Evolutionary conservation across 2,888 invertebrate genomes (phyloP).

Genomic region (Mylabris sibirica): DNA sequence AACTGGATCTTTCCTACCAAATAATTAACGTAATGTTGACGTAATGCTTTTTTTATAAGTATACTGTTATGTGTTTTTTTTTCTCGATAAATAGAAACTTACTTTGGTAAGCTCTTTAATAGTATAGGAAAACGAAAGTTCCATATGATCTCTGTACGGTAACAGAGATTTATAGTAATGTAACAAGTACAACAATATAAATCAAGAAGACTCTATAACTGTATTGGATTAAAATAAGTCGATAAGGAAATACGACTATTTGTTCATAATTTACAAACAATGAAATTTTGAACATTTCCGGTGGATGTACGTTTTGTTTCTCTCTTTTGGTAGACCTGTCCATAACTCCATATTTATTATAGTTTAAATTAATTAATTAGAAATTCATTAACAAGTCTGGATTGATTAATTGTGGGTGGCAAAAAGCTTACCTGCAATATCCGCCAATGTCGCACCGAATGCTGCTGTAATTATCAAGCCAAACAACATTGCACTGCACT

Average conservation of each 20-base stretch:
- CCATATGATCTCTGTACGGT: background rate
- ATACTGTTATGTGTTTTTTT: background rate
- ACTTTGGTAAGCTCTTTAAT: background rate
- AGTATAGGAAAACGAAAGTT: background rate
- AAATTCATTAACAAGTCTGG: background rate
- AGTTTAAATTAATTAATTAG: background rate
- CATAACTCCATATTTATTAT: background rate
- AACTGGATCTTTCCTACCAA: background rate
- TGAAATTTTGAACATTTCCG: constrained; percentile 1
- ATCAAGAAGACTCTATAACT: background rate
- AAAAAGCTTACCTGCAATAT: constrained; percentile 35
- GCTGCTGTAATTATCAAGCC: constrained; percentile 32
- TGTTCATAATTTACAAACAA: background rate
- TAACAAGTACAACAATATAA: background rate
- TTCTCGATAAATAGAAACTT: background rate
- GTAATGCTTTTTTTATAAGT: background rate
- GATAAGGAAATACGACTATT: background rate
- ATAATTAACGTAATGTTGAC: background rate
- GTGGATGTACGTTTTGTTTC: background rate
- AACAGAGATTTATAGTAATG: background rate
- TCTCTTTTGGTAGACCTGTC: background rate
- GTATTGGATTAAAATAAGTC: background rate
- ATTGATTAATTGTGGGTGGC: background rate
- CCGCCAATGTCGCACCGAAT: constrained; percentile 30
- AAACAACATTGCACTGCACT: constrained; percentile 41